phyloP scores from a whole-genome alignment of 1,140 invertebrate species.

The Coelopa frigida region DNA sequence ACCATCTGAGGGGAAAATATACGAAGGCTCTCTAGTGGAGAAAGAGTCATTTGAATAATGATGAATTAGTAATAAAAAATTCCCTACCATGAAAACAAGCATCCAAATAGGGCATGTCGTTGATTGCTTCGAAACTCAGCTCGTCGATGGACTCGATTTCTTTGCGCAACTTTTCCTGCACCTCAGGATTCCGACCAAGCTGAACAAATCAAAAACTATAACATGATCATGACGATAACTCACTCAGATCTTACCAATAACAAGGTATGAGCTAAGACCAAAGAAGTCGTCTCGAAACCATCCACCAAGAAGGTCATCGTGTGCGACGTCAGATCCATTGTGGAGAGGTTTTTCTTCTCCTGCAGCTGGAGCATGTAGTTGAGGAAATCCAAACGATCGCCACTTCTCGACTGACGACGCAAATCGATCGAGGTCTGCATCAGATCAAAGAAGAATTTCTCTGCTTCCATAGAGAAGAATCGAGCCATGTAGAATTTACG shows the following conservation, averaged over 20 bases:
- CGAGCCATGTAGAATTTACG: conserved; percentile 17
- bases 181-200: conserved; percentile 18
- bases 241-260: conserved; percentile 12
- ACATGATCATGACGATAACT: conserved; percentile 21
- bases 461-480: conserved; percentile 20
- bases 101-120: conserved; percentile 30
- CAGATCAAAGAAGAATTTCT: conserved; percentile 35
- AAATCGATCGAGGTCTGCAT: conserved; percentile 30
- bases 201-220: conserved; percentile 27
- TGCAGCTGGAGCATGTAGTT: conserved; percentile 39
- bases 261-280: conserved; percentile 19
- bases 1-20: neutral
- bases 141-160: conserved; percentile 37
- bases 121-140: conserved; percentile 24
- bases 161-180: conserved; percentile 23
- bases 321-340: conserved; percentile 17
- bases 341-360: conserved; percentile 26
- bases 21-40: conserved; percentile 14
- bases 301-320: conserved; percentile 36
- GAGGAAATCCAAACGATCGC: conserved; percentile 41
- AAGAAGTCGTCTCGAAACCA: conserved; percentile 36
- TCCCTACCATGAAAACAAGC: conserved; percentile 23
- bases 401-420: conserved; percentile 21
- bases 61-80: neutral
- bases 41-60: neutral